A percentile compares a stretch with the other conserved stretches of the same genome.
These are phyloP conservation scores for Poecilia gillii DNA, from an alignment of 2,797 vertebrate species.

Conservation along the genomic window DNA sequence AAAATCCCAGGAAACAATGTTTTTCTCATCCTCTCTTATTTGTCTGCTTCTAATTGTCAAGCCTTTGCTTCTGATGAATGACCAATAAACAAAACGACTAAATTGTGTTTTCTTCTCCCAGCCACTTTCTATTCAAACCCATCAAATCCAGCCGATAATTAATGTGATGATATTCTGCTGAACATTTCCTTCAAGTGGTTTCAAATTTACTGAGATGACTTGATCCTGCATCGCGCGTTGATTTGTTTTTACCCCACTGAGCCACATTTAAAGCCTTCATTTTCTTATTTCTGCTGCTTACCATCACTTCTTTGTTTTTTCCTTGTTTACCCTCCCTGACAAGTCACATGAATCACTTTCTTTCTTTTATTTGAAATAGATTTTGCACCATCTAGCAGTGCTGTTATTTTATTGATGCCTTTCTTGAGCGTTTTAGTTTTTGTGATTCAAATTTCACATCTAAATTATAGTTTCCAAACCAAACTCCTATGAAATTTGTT, in stretches of 20 bases:
- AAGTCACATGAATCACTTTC: not conserved
- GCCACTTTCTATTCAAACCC: not conserved
- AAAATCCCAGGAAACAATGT: not conserved
- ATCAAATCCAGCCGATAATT: slow-evolving; percentile 12
- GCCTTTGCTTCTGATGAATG: not conserved
- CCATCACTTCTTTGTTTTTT: not conserved
- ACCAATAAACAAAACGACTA: not conserved
- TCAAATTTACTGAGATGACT: slow-evolving; percentile 6
- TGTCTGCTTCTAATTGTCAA: not conserved
- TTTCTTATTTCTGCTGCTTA: not conserved
- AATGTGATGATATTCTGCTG: not conserved
- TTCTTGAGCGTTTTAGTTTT: not conserved
- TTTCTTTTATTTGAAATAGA: not conserved
- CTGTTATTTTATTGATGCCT: not conserved
- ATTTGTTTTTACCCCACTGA: slow-evolving; percentile 1
- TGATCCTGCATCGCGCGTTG: not conserved
- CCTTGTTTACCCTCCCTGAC: not conserved
- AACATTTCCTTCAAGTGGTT: slow-evolving; percentile 15
- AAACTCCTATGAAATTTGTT: not conserved
- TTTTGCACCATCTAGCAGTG: not conserved
- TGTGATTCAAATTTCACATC: not conserved
- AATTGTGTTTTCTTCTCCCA: not conserved
- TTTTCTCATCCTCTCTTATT: not conserved
- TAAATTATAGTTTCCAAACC: not conserved
- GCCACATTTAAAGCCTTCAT: not conserved